Conservation (phyloP, 1,140 invertebrate species). For the Dinothrombium tinctorium region DNA sequence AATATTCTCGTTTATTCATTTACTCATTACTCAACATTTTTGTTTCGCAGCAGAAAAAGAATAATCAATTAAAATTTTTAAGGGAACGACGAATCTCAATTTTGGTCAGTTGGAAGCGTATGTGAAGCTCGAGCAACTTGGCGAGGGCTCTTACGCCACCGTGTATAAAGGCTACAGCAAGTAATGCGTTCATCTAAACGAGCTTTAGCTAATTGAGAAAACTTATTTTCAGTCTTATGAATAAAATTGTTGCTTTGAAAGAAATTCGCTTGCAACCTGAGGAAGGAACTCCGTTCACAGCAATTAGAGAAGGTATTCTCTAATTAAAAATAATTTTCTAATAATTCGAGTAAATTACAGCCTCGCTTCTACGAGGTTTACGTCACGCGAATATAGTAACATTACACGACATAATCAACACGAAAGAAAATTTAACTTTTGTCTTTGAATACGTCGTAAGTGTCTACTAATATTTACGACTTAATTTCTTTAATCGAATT, state of each 20-base stretch:
- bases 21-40: too few species aligned
- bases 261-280: constrained; percentile 38
- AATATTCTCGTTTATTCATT: too few species aligned
- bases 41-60: too few species aligned
- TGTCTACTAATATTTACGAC: background rate
- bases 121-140: constrained; percentile 39
- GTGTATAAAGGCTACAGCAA: constrained; percentile 43
- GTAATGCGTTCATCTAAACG: too few species aligned
- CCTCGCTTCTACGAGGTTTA: constrained; percentile 26
- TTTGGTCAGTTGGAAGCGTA: constrained; percentile 51
- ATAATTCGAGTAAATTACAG: too few species aligned
- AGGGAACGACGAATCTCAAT: too few species aligned
- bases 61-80: too few species aligned
- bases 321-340: too few species aligned
- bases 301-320: constrained; percentile 44
- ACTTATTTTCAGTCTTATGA: constrained; percentile 35
- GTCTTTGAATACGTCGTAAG: constrained; percentile 39
- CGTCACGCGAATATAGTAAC: constrained; percentile 35
- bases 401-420: constrained; percentile 44
- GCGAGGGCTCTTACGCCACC: constrained; percentile 46
- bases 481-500: background rate
- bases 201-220: too few species aligned
- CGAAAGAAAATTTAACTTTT: constrained; percentile 36
- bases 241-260: constrained; percentile 40
- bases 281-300: constrained; percentile 46